Evolutionary conservation across 2,113 vertebrate genomes (phyloP), one percentile per base, ranked within the genome.

Genomic region (Tursiops truncatus): DNA sequence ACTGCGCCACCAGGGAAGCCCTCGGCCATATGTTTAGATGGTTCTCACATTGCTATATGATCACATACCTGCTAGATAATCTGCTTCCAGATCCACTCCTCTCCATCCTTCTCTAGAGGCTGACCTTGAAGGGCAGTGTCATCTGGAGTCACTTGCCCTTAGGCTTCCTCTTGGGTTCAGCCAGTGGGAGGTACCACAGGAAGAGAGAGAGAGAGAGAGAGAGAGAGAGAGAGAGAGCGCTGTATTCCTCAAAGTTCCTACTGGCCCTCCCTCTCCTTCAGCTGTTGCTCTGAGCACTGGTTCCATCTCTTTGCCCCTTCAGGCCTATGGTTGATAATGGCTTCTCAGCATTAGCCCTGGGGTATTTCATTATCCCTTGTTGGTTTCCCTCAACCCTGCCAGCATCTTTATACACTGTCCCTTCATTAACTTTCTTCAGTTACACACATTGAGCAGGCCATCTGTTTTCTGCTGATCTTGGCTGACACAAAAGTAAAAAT

Each of bases 381-480:
- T 50, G 36, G 47, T 53, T 68, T 80, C 50, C 47, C 31, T 89
- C 77, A 76, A 3, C 17, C 23, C 88, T 20, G 23, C 47, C 9
- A 26, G 71, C 36, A 60, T 58, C 80, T 97, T 94, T 88, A 63
- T 38, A 53, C 36, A 13, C 3, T 11, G 44, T 79, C 8, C 67
- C 65, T 68, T 92, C 58, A 70, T 83, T 85, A 82, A 94, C 44
- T 84, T n/a, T 90, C 80, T 79, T 93, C 50, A 71, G 76, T 87
- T 74, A 74, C 26, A 74, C 31, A 50, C 71, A 92, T 50, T 50
- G 60, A 95, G 38, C 2, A 21, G 33, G 25, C 58, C 76, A 91
- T 91, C 86, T 93, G 86, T 91, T 95, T 87, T 93, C 93, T 94
- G 84, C 68, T 94, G 91, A 77, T 91, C 70, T 92, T 88, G 58